Evolutionary conservation across 2,888 invertebrate genomes (phyloP), one percentile per base, ranked within the genome.

Genomic region (Nemotelus pantherinus): DNA sequence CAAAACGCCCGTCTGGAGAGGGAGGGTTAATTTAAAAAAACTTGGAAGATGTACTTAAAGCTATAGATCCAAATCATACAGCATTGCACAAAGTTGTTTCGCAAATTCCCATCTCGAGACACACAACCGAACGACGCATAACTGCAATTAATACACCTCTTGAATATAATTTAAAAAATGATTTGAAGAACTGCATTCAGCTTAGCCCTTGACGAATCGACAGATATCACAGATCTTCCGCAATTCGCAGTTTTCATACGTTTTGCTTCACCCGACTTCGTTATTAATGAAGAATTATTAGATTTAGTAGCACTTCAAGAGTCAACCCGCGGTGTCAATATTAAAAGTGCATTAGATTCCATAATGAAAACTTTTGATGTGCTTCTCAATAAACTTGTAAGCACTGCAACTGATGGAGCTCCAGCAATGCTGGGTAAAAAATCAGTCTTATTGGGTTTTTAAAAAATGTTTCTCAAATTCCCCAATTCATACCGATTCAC

Each of bases 61-160:
- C 67, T 76, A 67, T 57, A 53, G 67, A 76, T 76, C 76, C 67
- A 65, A 65, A 67, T 67, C 67, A 67, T 76, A 44, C 76, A 76
- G 55, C 39, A 76, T 43, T 76, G 67, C 67, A 67, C 1, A 76
- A 67, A 67, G 50, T 76, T 50, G 44, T 67, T 53, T 65, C 76
- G 57, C n/a, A n/a, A 71, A 75, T 48, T 60, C n/a, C 75, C 75
- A 25, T 63, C 58, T 48, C 48, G 63, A 47, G 75, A 75, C 10
- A 39, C 60, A 75, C 60, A 75, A 75, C 63, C 45, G 75, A 75
- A 60, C 39, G 75, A 44, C 60, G 63, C 25, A 75, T 75, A 44
- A 60, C 60, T 75, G 75, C 41, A 75, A 75, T 75, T 48, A 75
- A 44, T 75, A 75, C 63, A 60, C 2, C 63, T 6, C 25, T 39